Base-by-base conservation (phyloP, 2,113 vertebrate species). In the Tylochromis polylepis region DNA sequence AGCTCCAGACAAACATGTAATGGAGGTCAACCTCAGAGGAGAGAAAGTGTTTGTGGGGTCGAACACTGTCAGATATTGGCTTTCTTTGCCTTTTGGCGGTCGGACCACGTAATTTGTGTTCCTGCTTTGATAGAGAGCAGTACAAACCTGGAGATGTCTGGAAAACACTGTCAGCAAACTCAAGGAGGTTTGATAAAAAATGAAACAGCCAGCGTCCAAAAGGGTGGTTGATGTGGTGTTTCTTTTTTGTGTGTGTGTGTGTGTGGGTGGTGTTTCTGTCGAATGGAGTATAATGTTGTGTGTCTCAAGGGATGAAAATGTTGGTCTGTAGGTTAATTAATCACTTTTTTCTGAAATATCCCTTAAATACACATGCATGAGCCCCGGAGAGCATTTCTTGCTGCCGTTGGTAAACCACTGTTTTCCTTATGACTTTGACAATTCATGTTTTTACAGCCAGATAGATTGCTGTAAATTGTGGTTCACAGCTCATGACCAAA, bases 1-100 rank as follows among this genome's bases (percentile, higher is more conserved):
- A 43, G 29, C 79, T 78, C 27, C 67, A 82, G 88, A 92, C 83
- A 82, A 85, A 92, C 85, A 84, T 88, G 92, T 94, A 94, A 94
- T 94, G 57, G 92, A 92, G 93, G 94, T 94, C 94, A 84, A 86
- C 55, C 82, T 82, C 53, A 43, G 80, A 59, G 57, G 62, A 87
- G 55, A 65, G n/a, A 43, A 77, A 55, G 55, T 87, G 88, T 89
- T 89, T 58, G 86, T 65, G 43, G 75, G 83, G 60, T 80, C 58
- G 14, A 15, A 75, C 65, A 46, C 16, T 18, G 56, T 75, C 56
- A 18, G 9, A 77, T 59, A 80, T 70, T 8, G 8, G 38, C 49
- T 81, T 85, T 81, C 67, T 89, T 72, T 81, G 49, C 51, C 43
- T 83, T 83, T 84, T 90, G 84, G 62, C 36, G 84, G 77, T 78